Base-by-base conservation (phyloP, 1,140 invertebrate species). In the Artemia franciscana region DNA sequence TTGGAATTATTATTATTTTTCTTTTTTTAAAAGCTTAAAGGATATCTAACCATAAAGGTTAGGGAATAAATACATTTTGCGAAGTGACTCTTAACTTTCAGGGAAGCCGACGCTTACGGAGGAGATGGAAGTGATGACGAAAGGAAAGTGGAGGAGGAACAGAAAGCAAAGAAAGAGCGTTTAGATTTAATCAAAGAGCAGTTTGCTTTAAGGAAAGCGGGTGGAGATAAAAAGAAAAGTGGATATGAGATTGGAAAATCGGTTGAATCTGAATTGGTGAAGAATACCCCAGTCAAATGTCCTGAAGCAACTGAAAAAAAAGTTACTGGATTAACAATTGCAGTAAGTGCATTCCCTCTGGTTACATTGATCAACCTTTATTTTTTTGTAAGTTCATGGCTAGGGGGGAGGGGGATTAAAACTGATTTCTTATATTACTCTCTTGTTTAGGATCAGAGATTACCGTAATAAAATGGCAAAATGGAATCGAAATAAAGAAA, bases 111-210 rank as follows among this genome's bases (percentile, higher is more conserved):
- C 51, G 68, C 71, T 57, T 65, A 73, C 59, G 72, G 73, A 39
- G 77, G 77, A 23, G 65, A 68, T 30, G 73, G 74, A 62, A 70
- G 71, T 58, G 71, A 74, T 58, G 66, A 67, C 25, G 66, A 70
- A 4, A n/a, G n/a, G n/a, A n/a, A n/a, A n/a, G n/a, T n/a, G n/a
- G n/a, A n/a, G n/a, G 69, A 71, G 27, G 73, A 76, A n/a, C 70
- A 77, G 24, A 74, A 74, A 58, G 78, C 78, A 5, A 82, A 80
- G 66, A 75, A 76, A 63, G 78, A 82, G 66, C 72, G 80, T 0
- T 74, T 71, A 24, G 72, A 75, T 24, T 77, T 84, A 23, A 85
- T 85, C 60, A 71, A 78, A 62, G 76, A 84, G 68, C 81, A 86
- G 70, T 84, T 85, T 64, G 78, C 78, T 39, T 69, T 82, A 25